phyloP scores from a whole-genome alignment of 2,113 vertebrate species.

The Hipposideros armiger region DNA sequence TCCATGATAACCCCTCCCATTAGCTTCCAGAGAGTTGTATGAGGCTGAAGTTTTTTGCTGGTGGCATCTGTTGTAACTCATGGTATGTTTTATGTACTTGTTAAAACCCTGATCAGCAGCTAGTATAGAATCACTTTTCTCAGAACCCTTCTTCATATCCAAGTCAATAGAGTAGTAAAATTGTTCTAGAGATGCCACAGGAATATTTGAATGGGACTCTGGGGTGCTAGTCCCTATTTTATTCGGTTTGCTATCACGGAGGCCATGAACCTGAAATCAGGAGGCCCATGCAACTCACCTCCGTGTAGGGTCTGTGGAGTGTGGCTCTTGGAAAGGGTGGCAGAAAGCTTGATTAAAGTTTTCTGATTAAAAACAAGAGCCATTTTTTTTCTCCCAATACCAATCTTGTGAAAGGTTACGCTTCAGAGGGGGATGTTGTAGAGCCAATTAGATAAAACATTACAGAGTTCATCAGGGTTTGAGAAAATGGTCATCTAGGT shows the following conservation, averaged over 20 bases:
- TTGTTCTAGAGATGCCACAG: not conserved
- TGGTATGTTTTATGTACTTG: slow-evolving; percentile 18
- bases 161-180: not conserved
- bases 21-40: not conserved
- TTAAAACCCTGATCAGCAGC: not conserved
- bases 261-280: not conserved
- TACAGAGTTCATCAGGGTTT: slow-evolving; percentile 3
- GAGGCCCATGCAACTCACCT: not conserved
- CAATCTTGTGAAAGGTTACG: slow-evolving; percentile 9
- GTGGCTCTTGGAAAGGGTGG: not conserved
- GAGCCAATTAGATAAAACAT: not conserved
- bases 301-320: not conserved
- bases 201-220: not conserved
- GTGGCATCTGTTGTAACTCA: slow-evolving; percentile 31
- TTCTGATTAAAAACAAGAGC: not conserved
- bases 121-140: not conserved
- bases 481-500: not conserved
- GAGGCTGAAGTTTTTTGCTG: slow-evolving; percentile 46
- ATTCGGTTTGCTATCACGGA: slow-evolving; percentile 12
- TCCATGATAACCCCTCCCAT: not conserved
- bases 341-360: not conserved
- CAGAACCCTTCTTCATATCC: not conserved
- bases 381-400: not conserved
- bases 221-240: not conserved
- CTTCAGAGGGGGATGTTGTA: not conserved